Evolutionary conservation across 2,113 vertebrate genomes (phyloP).

Genomic region (Psammodynastes pulverulentus): DNA sequence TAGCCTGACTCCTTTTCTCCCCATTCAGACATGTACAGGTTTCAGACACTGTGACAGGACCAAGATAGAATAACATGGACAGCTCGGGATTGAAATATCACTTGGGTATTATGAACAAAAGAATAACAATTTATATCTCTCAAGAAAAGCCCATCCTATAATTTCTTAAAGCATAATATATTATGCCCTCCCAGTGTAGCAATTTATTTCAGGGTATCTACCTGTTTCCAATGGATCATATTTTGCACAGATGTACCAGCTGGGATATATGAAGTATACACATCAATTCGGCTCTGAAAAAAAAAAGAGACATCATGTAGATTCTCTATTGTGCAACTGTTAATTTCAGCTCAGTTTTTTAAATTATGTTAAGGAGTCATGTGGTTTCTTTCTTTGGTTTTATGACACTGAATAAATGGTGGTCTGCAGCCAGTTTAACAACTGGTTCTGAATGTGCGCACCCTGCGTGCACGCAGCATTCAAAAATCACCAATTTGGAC

Average conservation of each 20-base stretch:
- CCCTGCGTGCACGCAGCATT: too few relatives aligned
- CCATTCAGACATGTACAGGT: background rate
- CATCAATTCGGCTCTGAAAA: conserved; percentile 77
- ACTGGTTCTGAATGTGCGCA: too few relatives aligned
- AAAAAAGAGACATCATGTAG: conserved; percentile 19
- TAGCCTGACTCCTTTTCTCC: background rate
- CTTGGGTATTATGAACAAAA: background rate
- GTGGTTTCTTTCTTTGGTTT: background rate
- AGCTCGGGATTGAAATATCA: background rate
- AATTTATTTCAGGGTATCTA: conserved; percentile 45
- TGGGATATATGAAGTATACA: conserved; percentile 80
- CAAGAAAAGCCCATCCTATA: background rate
- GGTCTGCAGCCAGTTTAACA: too few relatives aligned
- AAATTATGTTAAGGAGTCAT: background rate
- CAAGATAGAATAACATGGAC: background rate
- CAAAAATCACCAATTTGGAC: too few relatives aligned
- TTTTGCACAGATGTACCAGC: conserved; percentile 88
- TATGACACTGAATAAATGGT: background rate
- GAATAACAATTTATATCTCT: background rate
- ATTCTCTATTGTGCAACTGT: background rate
- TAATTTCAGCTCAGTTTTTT: background rate
- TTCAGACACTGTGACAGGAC: background rate
- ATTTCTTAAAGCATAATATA: background rate
- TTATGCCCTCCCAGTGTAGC: background rate
- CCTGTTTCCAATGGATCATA: conserved; percentile 87